Evolutionary conservation across 2,888 invertebrate genomes (phyloP).

Genomic region (Plagodis pulveraria): DNA sequence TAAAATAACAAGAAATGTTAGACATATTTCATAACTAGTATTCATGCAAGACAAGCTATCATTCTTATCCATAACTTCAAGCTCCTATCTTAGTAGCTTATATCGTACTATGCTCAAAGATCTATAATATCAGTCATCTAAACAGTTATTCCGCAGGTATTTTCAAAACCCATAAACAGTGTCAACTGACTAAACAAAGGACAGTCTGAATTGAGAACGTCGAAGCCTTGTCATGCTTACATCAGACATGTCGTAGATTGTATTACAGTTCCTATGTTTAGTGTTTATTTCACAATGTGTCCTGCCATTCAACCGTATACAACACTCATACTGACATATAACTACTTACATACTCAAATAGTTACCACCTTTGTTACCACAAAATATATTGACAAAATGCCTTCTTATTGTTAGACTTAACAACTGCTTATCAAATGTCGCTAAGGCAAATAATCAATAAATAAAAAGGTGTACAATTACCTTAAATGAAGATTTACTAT

Average conservation of each 20-base stretch:
- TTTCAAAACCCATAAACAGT: conserved; percentile 22
- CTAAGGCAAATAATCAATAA: no score
- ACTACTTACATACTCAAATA: conserved; percentile 8
- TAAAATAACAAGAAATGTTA: no score
- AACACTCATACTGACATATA: no score
- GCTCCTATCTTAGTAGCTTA: no score
- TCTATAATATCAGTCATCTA: background rate
- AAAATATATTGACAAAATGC: background rate
- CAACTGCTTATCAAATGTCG: no score
- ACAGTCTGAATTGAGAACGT: conserved; percentile 21
- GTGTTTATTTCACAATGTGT: conserved; percentile 31
- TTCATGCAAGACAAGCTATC: no score
- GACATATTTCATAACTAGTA: no score
- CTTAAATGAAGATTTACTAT: no score
- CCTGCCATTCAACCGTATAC: conserved; percentile 13
- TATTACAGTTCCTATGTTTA: conserved; percentile 10
- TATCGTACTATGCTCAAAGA: no score
- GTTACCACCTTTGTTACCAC: background rate
- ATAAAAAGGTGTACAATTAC: no score
- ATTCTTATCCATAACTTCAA: no score
- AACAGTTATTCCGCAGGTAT: conserved; percentile 48
- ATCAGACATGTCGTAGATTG: conserved; percentile 4
- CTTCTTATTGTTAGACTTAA: no score
- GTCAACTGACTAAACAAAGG: conserved; percentile 25
- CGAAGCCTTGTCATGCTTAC: conserved; percentile 25